Evolutionary conservation across 1,140 invertebrate genomes (phyloP), one percentile per base, ranked within the genome.

Genomic region (Chionoecetes opilio): DNA sequence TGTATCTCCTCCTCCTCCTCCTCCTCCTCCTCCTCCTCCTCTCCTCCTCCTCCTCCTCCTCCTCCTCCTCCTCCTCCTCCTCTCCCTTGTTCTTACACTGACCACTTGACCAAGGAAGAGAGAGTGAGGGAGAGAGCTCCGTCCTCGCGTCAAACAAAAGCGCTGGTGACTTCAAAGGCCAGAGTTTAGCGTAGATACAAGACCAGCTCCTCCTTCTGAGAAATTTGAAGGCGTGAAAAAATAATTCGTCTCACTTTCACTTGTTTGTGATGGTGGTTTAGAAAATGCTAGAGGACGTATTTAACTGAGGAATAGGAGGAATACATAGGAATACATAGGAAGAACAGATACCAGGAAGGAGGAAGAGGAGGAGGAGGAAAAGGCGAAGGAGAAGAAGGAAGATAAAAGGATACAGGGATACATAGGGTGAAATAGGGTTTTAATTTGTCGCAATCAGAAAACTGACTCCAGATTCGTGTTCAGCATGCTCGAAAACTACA

Each of bases 91-190:
- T 75, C 63, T 75, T 8, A 3, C 85, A 87, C 85, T 38, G 85
- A 37, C 85, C 37, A 35, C 37, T 37, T 87, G 85, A 38, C 85
- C 37, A 38, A 34, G 85, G 37, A 87, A 31, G 85, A 87, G 85
- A 87, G 85, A 87, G 85, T 21, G 85, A 87, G 85, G 34, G 85
- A 87, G 85, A 9, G 85, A 26, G 21, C 34, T 17, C 26, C 35
- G 37, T 90, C 32, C 88, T 26, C 88, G 31, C 35, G 29, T 38
- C 88, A 31, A 46, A 90, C 88, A 90, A 90, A 90, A 90, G 88
- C 88, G 26, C 11, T 90, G 88, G 37, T 46, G 88, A 90, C 88
- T 90, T 90, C 88, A 90, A 90, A 90, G 88, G 46, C 88, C 35
- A 41, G 37, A 31, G 37, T 37, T 46, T 46, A 90, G 88, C 34